Evolutionary conservation across 2,113 vertebrate genomes (phyloP).

Genomic region (Parus major): DNA sequence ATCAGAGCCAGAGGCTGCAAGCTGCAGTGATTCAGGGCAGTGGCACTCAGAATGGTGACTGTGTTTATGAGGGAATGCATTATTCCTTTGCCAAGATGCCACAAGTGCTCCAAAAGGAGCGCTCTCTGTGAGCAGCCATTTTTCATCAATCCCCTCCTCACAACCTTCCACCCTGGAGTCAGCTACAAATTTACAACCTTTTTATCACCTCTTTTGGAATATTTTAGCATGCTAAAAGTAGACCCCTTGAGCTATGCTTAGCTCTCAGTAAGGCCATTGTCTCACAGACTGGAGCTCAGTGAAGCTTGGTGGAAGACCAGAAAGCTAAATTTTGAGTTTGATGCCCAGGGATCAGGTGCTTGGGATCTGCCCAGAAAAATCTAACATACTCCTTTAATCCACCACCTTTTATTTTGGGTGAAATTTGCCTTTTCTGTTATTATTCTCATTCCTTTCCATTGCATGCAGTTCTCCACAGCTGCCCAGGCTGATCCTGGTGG

Average conservation of each 20-base stretch:
- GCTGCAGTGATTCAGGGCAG: not conserved
- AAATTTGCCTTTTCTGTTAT: not conserved
- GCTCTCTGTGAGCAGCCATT: not conserved
- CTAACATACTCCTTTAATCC: not conserved
- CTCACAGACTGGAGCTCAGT: not conserved
- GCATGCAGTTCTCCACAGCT: not conserved
- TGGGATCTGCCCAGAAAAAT: not conserved
- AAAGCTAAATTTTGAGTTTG: not conserved
- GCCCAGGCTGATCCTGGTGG: not conserved
- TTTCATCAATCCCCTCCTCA: not conserved
- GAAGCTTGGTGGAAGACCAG: not conserved
- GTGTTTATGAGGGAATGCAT: not conserved
- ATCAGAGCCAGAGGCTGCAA: not conserved
- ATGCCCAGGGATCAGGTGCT: not conserved
- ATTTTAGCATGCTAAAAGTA: not conserved
- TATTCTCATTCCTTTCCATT: not conserved
- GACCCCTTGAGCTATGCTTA: not conserved
- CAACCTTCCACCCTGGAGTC: not conserved
- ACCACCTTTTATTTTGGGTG: not conserved
- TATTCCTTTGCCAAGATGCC: slow-evolving; percentile 1
- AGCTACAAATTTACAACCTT: not conserved
- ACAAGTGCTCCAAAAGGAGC: not conserved
- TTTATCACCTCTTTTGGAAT: not conserved
- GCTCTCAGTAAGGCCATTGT: not conserved
- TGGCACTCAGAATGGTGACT: not conserved